Evolutionary conservation across 2,113 vertebrate genomes (phyloP), one percentile per base, ranked within the genome.

Genomic region (Tupaia chinensis): DNA sequence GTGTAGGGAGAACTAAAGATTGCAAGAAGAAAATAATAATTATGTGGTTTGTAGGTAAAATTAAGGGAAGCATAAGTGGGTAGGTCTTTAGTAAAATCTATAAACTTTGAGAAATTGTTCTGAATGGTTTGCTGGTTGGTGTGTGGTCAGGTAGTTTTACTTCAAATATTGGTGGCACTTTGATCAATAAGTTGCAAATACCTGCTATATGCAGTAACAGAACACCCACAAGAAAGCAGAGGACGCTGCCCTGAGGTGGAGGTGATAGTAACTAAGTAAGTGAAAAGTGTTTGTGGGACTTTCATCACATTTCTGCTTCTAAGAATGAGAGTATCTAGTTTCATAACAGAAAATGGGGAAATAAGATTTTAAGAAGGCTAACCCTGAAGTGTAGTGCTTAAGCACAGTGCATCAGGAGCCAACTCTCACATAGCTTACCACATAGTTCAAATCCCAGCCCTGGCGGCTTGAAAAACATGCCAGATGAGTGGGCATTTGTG

Each of bases 101-200:
- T 44, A 17, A 61, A 90, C 91, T 90, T 87, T 32, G 32, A 79
- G 60, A 93, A 83, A 87, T 16, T 77, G 3, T 81, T 93, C 16
- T 79, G 23, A 74, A 79, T 84, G 65, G 5, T 88, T 94, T 77
- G 29, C 76, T 76, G 19, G 63, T 58, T 87, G 80, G 17, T 94
- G 2, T 92, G 20, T 92, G 25, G 34, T 85, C 88, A 91, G 32
- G 32, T 93, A 72, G 10, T 89, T 92, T 80, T 91, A 54, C n/a
- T 87, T 60, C 80, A 63, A 70, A 83, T 93, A 74, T 32, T 85
- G 32, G 56, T 88, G 68, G 22, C n/a, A 76, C 85, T 89, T 91
- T 65, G 73, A 91, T 79, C 8, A 79, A 0, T 87, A 77, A 17
- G 11, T 74, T 87, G 87, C 61, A 87, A 83, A 73, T 44, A 53